Evolutionary conservation across 2,888 invertebrate genomes (phyloP), one percentile per base, ranked within the genome.

Genomic region (Lasioglossum oenotherae): DNA sequence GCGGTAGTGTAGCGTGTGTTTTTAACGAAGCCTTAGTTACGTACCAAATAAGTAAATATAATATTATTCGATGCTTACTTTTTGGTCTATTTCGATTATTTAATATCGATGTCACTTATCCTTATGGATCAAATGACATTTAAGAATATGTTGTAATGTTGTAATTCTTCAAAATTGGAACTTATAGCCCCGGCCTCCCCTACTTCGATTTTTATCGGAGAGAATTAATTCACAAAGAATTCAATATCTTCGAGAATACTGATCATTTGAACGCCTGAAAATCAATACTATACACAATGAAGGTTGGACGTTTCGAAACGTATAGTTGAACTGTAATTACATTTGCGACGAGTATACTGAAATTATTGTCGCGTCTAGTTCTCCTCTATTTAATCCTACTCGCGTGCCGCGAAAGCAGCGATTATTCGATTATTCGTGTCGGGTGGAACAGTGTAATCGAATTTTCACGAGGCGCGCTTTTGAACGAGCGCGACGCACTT

Each of bases 381-480:
- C 0, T 31, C 60, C 60, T 60, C 27, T 27, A 14, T 60, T 60
- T 27, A 27, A 64, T 16, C 64, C 31, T 64, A 16, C 31, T 16
- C 31, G 27, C 19, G 23, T 67, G 23, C 19, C 31, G 67, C 35
- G 35, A 23, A 23, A 38, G 16, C 23, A 23, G 4, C 23, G 23
- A 38, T 38, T 16, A 69, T 69, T 69, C 23, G 38, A 64, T 64
- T 19, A 31, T 38, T 69, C 35, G 69, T 23, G 8, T 19, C 69
- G 23, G 38, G 23, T 23, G 35, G 10, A 35, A 69, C 64, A 6
- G 19, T 64, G 31, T 31, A 38, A 85, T 86, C 78, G 74, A 85
- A 80, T 86, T 86, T 74, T 57, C 84, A 53, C 4, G n/a, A 19
- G 57, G 49, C 67, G 31, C 19, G 64, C 64, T 31, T 27, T n/a